A percentile compares a stretch with the other conserved stretches of the same genome.
Evolutionary conservation across 2,888 invertebrate genomes (phyloP).

Genomic region (Drosophila merina): DNA sequence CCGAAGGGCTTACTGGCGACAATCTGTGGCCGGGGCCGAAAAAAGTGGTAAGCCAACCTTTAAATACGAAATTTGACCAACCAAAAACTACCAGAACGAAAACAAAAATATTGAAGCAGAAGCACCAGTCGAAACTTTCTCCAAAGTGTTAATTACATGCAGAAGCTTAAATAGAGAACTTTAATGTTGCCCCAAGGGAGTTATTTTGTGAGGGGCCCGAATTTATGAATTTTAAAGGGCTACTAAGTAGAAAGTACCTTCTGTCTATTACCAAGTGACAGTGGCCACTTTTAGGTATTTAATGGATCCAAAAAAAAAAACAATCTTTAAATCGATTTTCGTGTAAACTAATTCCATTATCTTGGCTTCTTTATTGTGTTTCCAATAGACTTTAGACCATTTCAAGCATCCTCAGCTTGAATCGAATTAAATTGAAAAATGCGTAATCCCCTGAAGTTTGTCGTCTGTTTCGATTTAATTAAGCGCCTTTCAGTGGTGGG

Average conservation of each 20-base stretch:
- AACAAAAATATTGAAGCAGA: constrained; percentile 72
- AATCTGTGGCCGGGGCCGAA: constrained; percentile 5
- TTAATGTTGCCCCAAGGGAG: constrained; percentile 14
- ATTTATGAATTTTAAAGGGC: background rate
- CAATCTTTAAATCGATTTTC: background rate
- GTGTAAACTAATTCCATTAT: background rate
- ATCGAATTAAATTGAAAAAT: constrained; percentile 36
- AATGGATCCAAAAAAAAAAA: background rate
- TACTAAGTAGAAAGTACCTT: background rate
- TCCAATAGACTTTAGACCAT: background rate
- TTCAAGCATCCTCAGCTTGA: constrained; percentile 3
- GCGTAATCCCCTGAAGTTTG: constrained; percentile 25
- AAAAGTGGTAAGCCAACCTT: constrained; percentile 21
- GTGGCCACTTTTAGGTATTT: background rate
- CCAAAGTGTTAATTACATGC: constrained; percentile 72
- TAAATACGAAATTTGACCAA: constrained; percentile 33
- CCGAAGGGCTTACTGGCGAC: constrained; percentile 20
- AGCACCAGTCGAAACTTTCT: constrained; percentile 48
- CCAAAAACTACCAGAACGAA: constrained; percentile 56
- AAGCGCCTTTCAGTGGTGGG: constrained; percentile 18
- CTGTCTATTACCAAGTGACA: constrained; percentile 9
- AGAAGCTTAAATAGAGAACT: constrained; percentile 47
- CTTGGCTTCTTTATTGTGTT: background rate
- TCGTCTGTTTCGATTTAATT: constrained; percentile 32
- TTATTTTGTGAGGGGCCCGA: background rate